Conservation (phyloP, 1,140 invertebrate genomes). For the Leptoteleia sp. region DNA sequence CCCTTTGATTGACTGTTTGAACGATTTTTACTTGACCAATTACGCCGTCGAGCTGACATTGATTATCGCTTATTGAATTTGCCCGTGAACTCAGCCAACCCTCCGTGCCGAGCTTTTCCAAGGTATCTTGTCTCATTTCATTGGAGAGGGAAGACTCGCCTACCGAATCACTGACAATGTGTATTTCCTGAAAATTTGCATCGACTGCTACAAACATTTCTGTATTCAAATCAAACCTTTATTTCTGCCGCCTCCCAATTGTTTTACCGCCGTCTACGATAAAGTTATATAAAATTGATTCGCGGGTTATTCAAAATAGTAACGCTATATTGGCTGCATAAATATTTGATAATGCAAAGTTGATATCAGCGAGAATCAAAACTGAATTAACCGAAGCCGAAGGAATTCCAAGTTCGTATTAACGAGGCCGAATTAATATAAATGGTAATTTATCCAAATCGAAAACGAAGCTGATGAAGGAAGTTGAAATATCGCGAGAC, state of each 20-base stretch:
- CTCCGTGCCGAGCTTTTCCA: conserved; percentile 62
- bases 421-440: conserved; percentile 53
- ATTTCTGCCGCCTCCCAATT: too few relatives aligned
- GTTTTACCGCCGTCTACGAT: too few relatives aligned
- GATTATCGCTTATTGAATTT: conserved; percentile 81
- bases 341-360: background rate
- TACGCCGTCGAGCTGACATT: conserved; percentile 75
- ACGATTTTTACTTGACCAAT: conserved; percentile 78
- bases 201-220: background rate
- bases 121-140: conserved; percentile 68
- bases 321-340: background rate
- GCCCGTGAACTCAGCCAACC: conserved; percentile 65
- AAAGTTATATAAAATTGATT: too few relatives aligned
- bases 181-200: conserved; percentile 29
- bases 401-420: conserved; percentile 39
- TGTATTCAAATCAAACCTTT: too few relatives aligned
- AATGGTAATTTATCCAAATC: conserved; percentile 64
- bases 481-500: conserved; percentile 66
- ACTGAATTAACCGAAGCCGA: conserved; percentile 27
- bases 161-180: conserved; percentile 60
- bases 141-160: conserved; percentile 36
- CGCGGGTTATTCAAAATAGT: too few relatives aligned
- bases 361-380: conserved; percentile 38
- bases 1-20: conserved; percentile 81
- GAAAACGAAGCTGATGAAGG: conserved; percentile 65